phyloP scores from a whole-genome alignment of 1,140 invertebrate genomes.

The Drosophila takahashii region DNA sequence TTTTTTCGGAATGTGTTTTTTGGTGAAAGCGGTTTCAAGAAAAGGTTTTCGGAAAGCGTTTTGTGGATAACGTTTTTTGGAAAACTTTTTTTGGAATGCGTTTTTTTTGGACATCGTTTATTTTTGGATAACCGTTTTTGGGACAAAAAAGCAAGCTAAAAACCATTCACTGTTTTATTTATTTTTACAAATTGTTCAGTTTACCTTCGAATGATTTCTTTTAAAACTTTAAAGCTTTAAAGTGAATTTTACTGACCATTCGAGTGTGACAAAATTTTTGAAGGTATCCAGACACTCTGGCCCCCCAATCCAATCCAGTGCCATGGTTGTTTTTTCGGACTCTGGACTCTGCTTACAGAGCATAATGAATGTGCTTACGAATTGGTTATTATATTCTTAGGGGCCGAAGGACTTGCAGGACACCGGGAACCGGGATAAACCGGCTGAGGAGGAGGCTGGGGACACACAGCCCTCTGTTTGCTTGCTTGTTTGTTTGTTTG shows the following conservation, averaged over 20 bases:
- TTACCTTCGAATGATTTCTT: neutral
- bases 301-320: neutral
- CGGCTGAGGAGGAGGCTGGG: neutral
- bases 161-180: too few relatives aligned
- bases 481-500: conserved; percentile 27
- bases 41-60: too few relatives aligned
- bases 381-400: conserved; percentile 71
- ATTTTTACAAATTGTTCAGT: too few relatives aligned
- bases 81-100: too few relatives aligned
- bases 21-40: too few relatives aligned
- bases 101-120: too few relatives aligned
- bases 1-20: too few relatives aligned
- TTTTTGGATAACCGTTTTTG: too few relatives aligned
- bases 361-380: conserved; percentile 77
- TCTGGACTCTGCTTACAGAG: conserved; percentile 39
- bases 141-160: too few relatives aligned
- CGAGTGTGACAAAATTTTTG: neutral
- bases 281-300: neutral
- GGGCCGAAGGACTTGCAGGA: conserved; percentile 16
- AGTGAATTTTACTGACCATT: conserved; percentile 1
- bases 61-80: too few relatives aligned
- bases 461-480: conserved; percentile 18
- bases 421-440: conserved; percentile 7
- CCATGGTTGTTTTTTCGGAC: conserved; percentile 8
- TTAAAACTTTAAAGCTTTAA: neutral